phyloP scores from a whole-genome alignment of 2,113 vertebrate genomes.

The Engraulis encrasicolus region DNA sequence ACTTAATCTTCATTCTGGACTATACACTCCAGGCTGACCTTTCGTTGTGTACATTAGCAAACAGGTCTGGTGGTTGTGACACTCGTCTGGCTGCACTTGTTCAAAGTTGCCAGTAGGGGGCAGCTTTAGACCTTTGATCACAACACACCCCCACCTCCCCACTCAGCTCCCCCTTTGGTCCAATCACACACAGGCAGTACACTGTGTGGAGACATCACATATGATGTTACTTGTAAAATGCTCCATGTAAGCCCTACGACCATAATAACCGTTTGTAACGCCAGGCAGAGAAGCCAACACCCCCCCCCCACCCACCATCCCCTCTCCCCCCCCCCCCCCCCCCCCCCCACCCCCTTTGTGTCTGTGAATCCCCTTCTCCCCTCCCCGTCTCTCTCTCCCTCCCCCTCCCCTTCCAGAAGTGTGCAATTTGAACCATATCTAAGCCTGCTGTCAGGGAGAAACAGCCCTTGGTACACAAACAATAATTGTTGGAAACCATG shows the following conservation, averaged over 20 bases:
- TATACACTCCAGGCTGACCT: no score
- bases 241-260: conserved; percentile 1
- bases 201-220: not conserved
- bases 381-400: not conserved
- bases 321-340: not conserved
- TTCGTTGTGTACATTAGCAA: no score
- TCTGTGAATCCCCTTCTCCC: no score
- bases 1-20: no score
- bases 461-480: not conserved
- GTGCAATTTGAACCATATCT: not conserved
- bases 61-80: not conserved
- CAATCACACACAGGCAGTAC: not conserved
- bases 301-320: not conserved
- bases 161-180: not conserved
- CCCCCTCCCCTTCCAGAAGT: not conserved
- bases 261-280: conserved; percentile 1
- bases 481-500: not conserved
- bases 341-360: no score
- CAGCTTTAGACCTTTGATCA: conserved; percentile 64
- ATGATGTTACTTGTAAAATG: conserved; percentile 19
- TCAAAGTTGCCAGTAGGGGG: conserved; percentile 67
- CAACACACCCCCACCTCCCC: not conserved
- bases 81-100: not conserved
- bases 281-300: not conserved
- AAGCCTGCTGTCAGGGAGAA: not conserved